These are phyloP conservation scores for Nerophis ophidion DNA, from an alignment of 2,113 vertebrate genomes.

Conservation along the genomic window DNA sequence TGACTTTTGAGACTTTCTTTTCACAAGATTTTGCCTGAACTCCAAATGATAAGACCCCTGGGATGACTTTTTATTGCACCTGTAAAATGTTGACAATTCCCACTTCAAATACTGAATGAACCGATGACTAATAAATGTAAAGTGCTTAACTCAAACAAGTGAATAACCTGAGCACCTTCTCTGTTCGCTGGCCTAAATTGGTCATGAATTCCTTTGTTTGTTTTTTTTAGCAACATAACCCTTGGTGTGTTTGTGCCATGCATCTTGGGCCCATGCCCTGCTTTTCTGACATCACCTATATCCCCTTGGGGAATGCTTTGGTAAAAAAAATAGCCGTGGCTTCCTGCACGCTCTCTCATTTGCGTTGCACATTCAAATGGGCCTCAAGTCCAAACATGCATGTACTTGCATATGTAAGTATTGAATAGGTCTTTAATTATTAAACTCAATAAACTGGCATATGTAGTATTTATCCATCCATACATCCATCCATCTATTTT, in stretches of 20 bases:
- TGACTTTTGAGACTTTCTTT: no score
- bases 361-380: slow-evolving; percentile 5
- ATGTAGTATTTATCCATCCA: neutral
- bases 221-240: slow-evolving; percentile 3
- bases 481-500: no score
- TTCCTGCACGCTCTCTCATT: slow-evolving; percentile 3
- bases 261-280: slow-evolving; percentile 36
- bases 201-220: slow-evolving; percentile 8
- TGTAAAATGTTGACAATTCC: no score
- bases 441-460: slow-evolving; percentile 28
- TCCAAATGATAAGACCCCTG: no score
- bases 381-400: neutral
- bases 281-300: slow-evolving; percentile 16
- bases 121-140: no score
- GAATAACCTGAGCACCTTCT: no score
- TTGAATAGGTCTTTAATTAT: slow-evolving; percentile 54
- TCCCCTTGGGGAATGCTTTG: slow-evolving; percentile 8
- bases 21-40: no score
- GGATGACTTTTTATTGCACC: no score
- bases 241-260: slow-evolving; percentile 16
- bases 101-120: no score
- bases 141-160: no score
- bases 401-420: slow-evolving; percentile 6
- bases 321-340: slow-evolving; percentile 34
- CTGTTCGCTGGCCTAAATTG: slow-evolving; percentile 14